These are phyloP conservation scores for Dyspetes luteomarginatus DNA, from an alignment of 2,888 invertebrate genomes.

Conservation along the genomic window DNA sequence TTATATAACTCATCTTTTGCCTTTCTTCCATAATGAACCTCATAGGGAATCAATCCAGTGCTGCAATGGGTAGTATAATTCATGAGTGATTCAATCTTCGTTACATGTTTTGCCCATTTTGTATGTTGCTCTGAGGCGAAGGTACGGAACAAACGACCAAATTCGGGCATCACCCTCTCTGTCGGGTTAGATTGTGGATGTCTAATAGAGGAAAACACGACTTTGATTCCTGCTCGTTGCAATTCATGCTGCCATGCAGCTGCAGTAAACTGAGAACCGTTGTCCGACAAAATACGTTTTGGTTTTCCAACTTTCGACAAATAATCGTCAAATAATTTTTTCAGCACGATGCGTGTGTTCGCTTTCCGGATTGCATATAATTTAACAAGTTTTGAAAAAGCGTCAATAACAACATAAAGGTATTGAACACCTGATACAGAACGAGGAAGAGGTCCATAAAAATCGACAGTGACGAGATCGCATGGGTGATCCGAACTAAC, in stretches of 20 bases:
- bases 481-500: not conserved
- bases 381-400: not conserved
- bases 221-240: not conserved
- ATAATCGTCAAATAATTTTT: not conserved
- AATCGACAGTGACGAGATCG: not conserved
- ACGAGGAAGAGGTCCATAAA: not conserved
- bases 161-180: not conserved
- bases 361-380: conserved; percentile 2
- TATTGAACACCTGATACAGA: not conserved
- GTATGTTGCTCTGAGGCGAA: not conserved
- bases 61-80: not conserved
- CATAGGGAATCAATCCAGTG: not conserved
- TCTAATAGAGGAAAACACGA: not conserved
- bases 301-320: not conserved
- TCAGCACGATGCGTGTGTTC: not conserved
- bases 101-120: not conserved
- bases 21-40: not conserved
- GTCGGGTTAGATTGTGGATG: not conserved
- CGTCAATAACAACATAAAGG: conserved; percentile 1
- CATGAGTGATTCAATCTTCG: not conserved
- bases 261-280: conserved; percentile 1
- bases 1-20: not conserved
- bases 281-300: conserved; percentile 6
- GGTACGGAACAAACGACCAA: not conserved
- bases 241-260: not conserved